Evolutionary conservation across 1,140 invertebrate species (phyloP).

Genomic region (Mycetomoellerius zeteki): DNA sequence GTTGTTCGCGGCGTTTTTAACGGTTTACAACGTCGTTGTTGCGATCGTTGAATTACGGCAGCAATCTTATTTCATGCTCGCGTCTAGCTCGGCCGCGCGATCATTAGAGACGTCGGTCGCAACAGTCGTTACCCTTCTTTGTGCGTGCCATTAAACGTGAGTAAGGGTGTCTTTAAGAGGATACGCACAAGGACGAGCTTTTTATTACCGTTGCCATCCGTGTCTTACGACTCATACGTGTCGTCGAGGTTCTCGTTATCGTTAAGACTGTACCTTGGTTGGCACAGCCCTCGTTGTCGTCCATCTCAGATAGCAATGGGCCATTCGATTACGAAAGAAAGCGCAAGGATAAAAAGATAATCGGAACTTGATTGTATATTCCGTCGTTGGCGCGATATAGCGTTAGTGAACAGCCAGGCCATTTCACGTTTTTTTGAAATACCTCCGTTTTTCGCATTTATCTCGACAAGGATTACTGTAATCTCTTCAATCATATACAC

Average conservation of each 20-base stretch:
- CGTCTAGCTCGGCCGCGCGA: slow-evolving; percentile 19
- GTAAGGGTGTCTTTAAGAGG: slow-evolving; percentile 48
- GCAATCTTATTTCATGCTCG: slow-evolving; percentile 46
- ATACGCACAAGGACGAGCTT: slow-evolving; percentile 27
- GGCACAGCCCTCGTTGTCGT: background rate
- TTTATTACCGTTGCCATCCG: slow-evolving; percentile 52
- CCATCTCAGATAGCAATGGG: background rate
- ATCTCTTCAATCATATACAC: too few species aligned
- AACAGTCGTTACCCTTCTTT: slow-evolving; percentile 56
- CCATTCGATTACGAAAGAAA: slow-evolving; percentile 20
- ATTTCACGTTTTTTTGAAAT: slow-evolving; percentile 13
- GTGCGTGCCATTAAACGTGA: slow-evolving; percentile 56
- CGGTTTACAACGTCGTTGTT: slow-evolving; percentile 34
- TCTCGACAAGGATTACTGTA: background rate
- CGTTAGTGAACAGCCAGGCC: too few species aligned
- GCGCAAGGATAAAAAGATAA: slow-evolving; percentile 4
- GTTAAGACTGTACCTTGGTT: background rate
- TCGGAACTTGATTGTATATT: background rate
- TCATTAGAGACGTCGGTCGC: slow-evolving; percentile 33
- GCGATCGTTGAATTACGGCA: background rate
- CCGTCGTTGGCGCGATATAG: background rate
- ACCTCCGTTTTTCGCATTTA: background rate
- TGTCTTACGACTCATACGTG: slow-evolving; percentile 44
- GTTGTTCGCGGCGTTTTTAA: slow-evolving; percentile 16
- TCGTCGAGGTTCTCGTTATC: slow-evolving; percentile 45